These are phyloP conservation scores for Xenus cinereus DNA, from an alignment of 2,113 vertebrate genomes.

Conservation along the genomic window DNA sequence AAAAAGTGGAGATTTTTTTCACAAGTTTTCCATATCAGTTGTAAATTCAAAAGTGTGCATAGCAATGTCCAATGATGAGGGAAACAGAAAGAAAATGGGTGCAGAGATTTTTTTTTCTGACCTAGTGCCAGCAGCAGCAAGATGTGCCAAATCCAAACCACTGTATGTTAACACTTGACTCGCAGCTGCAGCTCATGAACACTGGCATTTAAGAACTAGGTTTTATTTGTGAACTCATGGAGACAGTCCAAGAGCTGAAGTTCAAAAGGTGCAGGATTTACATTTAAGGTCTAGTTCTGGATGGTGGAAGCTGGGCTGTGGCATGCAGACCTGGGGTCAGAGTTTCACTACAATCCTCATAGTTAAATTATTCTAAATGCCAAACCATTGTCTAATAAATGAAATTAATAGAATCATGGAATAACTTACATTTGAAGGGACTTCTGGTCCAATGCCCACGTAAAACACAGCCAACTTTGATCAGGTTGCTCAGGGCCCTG, in stretches of 20 bases:
- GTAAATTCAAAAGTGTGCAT: neutral
- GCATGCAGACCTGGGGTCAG: neutral
- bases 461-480: neutral
- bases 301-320: neutral
- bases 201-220: neutral
- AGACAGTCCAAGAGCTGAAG: neutral
- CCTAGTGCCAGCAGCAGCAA: neutral
- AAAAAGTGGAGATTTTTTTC: neutral
- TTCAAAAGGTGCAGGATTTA: neutral
- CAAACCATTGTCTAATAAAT: neutral
- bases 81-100: neutral
- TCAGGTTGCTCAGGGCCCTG: neutral
- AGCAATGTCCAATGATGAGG: neutral
- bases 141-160: neutral
- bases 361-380: neutral
- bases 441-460: neutral
- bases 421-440: neutral
- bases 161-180: neutral
- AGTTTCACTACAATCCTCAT: neutral
- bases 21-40: neutral
- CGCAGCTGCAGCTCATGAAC: neutral
- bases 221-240: neutral
- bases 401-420: neutral
- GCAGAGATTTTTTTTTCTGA: neutral
- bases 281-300: neutral